Evolutionary conservation across 2,888 invertebrate genomes (phyloP).

Genomic region (Xanthorhoe spadicearia): DNA sequence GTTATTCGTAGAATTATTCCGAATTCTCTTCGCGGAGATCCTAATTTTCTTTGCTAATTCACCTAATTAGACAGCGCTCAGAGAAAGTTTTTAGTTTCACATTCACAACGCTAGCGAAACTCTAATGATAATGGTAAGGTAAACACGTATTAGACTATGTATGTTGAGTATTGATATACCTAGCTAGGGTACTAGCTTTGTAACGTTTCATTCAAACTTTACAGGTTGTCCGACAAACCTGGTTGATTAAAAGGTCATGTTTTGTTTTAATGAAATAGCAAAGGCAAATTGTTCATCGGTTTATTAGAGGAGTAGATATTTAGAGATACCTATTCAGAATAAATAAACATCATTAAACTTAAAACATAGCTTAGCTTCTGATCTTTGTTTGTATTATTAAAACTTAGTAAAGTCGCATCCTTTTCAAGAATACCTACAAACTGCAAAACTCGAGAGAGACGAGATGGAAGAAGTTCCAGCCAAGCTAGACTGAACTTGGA

Average conservation of each 20-base stretch:
- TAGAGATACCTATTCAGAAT: too few relatives aligned
- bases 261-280: conserved; percentile 60
- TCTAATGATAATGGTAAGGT: conserved; percentile 33
- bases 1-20: conserved; percentile 67
- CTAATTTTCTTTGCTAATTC: conserved; percentile 55
- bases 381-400: neutral
- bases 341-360: neutral
- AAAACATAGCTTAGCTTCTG: neutral
- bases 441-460: conserved; percentile 13
- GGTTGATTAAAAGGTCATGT: conserved; percentile 71
- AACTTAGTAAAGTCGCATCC: neutral
- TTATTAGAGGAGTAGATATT: neutral
- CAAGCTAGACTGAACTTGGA: conserved; percentile 30
- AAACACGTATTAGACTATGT: conserved; percentile 33
- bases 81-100: conserved; percentile 49
- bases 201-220: conserved; percentile 55
- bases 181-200: conserved; percentile 18
- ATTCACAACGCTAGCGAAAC: conserved; percentile 32
- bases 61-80: conserved; percentile 52
- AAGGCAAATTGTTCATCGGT: neutral
- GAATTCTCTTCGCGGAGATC: conserved; percentile 53
- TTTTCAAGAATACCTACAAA: conserved; percentile 8
- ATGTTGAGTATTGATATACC: conserved; percentile 30
- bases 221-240: conserved; percentile 56
- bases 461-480: conserved; percentile 21